Evolutionary conservation across 92 coral and sea anemone species (phyloP).

Genomic region (Umimayanthus chanpuru): DNA sequence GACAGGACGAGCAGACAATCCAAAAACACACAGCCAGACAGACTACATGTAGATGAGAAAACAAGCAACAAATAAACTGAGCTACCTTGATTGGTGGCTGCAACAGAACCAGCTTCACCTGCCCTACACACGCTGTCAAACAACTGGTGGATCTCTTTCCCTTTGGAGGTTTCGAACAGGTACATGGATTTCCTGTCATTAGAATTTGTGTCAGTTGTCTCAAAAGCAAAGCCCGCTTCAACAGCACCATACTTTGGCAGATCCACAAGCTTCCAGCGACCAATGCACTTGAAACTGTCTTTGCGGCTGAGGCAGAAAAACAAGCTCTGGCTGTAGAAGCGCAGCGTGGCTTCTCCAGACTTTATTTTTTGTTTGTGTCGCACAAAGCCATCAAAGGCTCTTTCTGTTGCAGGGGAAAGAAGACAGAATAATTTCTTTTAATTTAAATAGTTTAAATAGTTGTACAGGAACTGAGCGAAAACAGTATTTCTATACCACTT

Average conservation of each 20-base stretch:
- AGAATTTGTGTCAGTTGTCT: conserved; percentile 59
- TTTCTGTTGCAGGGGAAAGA: conserved; percentile 58
- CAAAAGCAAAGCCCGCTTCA: conserved; percentile 93
- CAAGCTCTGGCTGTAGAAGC: conserved; percentile 69
- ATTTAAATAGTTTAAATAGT: not conserved
- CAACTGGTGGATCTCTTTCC: conserved; percentile 75
- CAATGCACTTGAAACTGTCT: conserved; percentile 82
- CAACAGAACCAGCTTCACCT: conserved; percentile 45
- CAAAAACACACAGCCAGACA: not conserved
- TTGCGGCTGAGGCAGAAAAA: conserved; percentile 88
- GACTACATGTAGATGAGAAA: not conserved
- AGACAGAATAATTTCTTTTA: not conserved
- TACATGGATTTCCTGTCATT: conserved; percentile 64
- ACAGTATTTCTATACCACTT: not conserved
- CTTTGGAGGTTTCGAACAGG: conserved; percentile 78
- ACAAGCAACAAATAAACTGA: not conserved
- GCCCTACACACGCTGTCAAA: conserved; percentile 83
- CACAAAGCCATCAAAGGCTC: conserved; percentile 84
- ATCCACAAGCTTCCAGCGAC: conserved; percentile 84
- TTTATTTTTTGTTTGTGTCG: conserved; percentile 94
- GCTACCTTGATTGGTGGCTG: conserved; percentile 27
- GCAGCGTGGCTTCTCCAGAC: conserved; percentile 93
- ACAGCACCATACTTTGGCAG: conserved; percentile 93
- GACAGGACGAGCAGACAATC: not conserved
- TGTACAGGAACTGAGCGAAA: no score